These are phyloP conservation scores for Brachylomia viminalis DNA, from an alignment of 2,888 invertebrate species.

Conservation along the genomic window DNA sequence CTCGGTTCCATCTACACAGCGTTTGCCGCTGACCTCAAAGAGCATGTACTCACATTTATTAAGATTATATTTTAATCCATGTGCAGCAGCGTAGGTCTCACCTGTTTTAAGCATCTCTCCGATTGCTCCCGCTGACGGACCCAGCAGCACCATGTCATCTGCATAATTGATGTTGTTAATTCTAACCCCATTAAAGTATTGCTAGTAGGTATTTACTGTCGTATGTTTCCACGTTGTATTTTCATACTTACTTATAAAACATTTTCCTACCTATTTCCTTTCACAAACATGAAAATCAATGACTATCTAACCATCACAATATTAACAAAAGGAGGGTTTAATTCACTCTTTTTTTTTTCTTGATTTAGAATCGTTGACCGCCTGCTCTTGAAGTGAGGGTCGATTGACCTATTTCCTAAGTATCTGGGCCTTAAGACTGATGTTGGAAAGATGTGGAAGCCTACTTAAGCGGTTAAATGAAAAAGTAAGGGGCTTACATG, in stretches of 20 bases:
- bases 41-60: too few relatives aligned
- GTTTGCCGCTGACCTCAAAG: too few relatives aligned
- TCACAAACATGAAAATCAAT: neutral
- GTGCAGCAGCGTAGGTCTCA: too few relatives aligned
- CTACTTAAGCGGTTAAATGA: constrained; percentile 42
- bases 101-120: too few relatives aligned
- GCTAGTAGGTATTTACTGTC: too few relatives aligned
- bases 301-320: neutral
- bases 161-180: too few relatives aligned
- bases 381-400: constrained; percentile 15
- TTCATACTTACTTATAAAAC: neutral
- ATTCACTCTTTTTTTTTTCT: constrained; percentile 1
- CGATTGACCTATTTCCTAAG: constrained; percentile 64
- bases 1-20: too few relatives aligned
- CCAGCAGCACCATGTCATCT: too few relatives aligned
- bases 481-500: constrained; percentile 18
- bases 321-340: constrained; percentile 14
- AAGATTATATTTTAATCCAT: too few relatives aligned
- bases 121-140: too few relatives aligned
- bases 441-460: constrained; percentile 32
- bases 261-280: neutral
- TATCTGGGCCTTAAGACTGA: constrained; percentile 32
- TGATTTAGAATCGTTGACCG: constrained; percentile 47
- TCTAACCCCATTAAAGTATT: too few relatives aligned
- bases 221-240: too few relatives aligned